Evolutionary conservation across 2,888 invertebrate genomes (phyloP), one percentile per base, ranked within the genome.

Genomic region (Heliconius charithonia): DNA sequence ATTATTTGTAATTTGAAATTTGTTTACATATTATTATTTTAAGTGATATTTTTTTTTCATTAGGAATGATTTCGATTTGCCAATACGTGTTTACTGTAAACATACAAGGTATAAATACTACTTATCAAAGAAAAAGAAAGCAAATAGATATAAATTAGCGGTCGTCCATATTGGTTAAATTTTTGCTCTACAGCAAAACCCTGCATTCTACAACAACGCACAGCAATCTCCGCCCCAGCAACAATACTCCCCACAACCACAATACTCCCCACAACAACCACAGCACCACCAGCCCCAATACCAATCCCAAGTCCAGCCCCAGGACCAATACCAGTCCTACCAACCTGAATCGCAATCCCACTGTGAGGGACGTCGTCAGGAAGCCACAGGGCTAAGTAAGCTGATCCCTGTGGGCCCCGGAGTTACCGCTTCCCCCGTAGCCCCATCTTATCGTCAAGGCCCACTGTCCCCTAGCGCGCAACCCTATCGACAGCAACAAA

Each of bases 181-280:
- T 84, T 84, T 82, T 85, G 83, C 85, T 84, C 86, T 82, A 85
- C 88, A 94, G 93, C 95, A 92, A 88, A 92, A 87, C 87, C 93
- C 94, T 85, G 95, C 95, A 85, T 89, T 87, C 90, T 90, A 90
- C 92, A 91, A 92, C 92, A 91, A 91, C 92, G 92, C 93, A 92
- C 90, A 93, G 92, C 90, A 94, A 87, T 89, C 94, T 86, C 87
- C 91, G 87, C 83, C 92, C 85, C 84, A 86, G 45, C 80, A 78
- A 41, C 81, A 82, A 76, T 82, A 78, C 73, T 81, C 82, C 51
- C 87, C 87, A 37, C 84, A 84, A 87, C 81, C 67, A 27, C 81
- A 83, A 37, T 71, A 73, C 73, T 65, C 82, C 27, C 81, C 81
- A 25, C 82, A 83, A 59, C 79, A 83, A 59, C 79, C 82, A 29